Evolutionary conservation across 2,113 vertebrate genomes (phyloP).

Genomic region (Sula dactylatra): DNA sequence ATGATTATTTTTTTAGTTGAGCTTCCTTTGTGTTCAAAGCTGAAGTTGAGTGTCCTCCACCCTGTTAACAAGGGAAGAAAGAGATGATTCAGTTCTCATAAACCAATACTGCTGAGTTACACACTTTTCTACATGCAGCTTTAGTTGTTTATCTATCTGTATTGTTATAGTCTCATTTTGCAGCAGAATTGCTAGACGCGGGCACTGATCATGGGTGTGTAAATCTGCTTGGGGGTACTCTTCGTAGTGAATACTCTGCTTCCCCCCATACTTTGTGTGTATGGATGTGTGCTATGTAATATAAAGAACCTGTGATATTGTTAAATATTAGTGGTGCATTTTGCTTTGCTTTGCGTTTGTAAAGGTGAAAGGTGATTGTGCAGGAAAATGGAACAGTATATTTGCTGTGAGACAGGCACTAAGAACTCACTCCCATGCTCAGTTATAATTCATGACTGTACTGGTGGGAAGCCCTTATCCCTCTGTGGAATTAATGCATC

Average conservation of each 20-base stretch:
- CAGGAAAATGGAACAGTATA: conserved; percentile 75
- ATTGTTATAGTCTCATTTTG: conserved; percentile 43
- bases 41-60: neutral
- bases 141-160: conserved; percentile 14
- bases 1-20: neutral
- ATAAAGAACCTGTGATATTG: conserved; percentile 47
- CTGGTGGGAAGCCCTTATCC: conserved; percentile 78
- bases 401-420: conserved; percentile 75
- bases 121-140: neutral
- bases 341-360: conserved; percentile 68
- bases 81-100: conserved; percentile 13
- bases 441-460: conserved; percentile 84
- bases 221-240: neutral
- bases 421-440: conserved; percentile 74
- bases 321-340: conserved; percentile 71
- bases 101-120: conserved; percentile 21
- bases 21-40: conserved; percentile 20
- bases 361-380: conserved; percentile 77
- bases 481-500: conserved; percentile 82
- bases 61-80: conserved; percentile 27
- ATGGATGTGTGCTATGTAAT: neutral
- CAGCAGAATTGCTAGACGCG: conserved; percentile 4
- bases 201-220: conserved; percentile 2
- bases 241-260: neutral
- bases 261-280: neutral